Percentiles rank a stretch among this genome's conserved stretches.
Conservation (phyloP, 2,113 vertebrate species). For the Chaetodon trifascialis region DNA sequence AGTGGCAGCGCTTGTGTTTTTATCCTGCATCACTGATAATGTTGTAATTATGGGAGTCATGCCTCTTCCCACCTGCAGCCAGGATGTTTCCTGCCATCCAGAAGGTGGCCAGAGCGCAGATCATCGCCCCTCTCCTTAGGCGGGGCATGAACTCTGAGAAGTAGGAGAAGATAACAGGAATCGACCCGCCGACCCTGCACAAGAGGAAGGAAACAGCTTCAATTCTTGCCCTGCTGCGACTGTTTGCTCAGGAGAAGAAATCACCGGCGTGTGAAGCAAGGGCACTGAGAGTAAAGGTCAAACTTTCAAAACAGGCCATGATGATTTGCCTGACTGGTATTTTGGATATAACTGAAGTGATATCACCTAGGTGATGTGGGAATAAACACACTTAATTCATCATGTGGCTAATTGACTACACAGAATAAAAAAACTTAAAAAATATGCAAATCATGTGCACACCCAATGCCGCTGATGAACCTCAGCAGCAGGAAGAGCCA, state of each 20-base stretch:
- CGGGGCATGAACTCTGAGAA: constrained; percentile 87
- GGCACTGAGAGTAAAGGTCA: too few relatives aligned
- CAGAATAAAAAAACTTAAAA: background rate
- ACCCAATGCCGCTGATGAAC: constrained; percentile 85
- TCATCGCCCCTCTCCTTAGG: constrained; percentile 80
- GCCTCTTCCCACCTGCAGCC: constrained; percentile 77
- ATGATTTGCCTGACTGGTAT: background rate
- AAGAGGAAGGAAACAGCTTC: background rate
- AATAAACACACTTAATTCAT: background rate
- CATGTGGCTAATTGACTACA: background rate
- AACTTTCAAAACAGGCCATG: background rate
- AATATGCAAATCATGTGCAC: constrained; percentile 12
- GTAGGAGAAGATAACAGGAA: constrained; percentile 87
- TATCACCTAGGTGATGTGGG: background rate
- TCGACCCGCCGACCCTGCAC: constrained; percentile 84
- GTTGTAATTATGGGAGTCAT: background rate
- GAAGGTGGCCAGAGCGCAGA: constrained; percentile 86
- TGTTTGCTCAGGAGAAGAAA: too few relatives aligned
- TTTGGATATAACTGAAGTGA: too few relatives aligned
- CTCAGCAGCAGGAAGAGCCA: constrained; percentile 84
- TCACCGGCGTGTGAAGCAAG: too few relatives aligned
- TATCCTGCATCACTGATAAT: background rate
- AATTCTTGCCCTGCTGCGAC: background rate
- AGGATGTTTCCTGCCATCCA: constrained; percentile 88
- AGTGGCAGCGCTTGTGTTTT: background rate